A percentile compares a stretch with the other conserved stretches of the same genome.
Conservation (phyloP, 1,140 invertebrate species). For the Diploscapter pachys region DNA sequence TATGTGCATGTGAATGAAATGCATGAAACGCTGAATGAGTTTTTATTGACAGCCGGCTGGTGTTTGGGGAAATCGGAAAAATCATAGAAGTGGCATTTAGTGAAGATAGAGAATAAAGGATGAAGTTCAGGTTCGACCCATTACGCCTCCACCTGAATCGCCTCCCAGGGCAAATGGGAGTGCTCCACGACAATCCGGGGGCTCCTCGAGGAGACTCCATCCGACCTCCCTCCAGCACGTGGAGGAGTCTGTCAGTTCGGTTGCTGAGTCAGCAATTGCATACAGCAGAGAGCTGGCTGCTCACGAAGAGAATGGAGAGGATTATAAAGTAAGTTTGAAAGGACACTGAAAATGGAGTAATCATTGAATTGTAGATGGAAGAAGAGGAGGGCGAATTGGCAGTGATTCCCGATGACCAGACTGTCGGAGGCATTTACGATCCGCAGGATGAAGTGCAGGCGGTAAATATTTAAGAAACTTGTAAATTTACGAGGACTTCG, state of each 20-base stretch:
- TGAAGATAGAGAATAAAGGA: background rate
- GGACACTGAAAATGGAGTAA: background rate
- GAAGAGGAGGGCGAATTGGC: background rate
- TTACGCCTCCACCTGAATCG: conserved; percentile 7
- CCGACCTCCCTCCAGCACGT: conserved; percentile 13
- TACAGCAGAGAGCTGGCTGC: conserved; percentile 3
- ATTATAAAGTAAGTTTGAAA: conserved; percentile 2
- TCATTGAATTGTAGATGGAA: background rate
- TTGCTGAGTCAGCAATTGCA: background rate
- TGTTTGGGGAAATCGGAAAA: too few species aligned
- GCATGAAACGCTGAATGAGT: too few species aligned
- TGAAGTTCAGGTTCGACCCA: conserved; percentile 8
- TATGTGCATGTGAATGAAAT: too few species aligned
- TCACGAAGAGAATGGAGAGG: conserved; percentile 1
- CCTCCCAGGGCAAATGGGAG: background rate
- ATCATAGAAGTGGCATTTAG: too few species aligned
- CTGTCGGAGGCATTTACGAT: too few species aligned
- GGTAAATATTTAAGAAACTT: too few species aligned
- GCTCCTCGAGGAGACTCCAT: background rate
- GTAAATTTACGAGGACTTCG: background rate
- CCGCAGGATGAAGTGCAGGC: too few species aligned
- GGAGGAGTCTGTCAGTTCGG: conserved; percentile 1
- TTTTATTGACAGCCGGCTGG: too few species aligned
- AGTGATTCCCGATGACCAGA: too few species aligned
- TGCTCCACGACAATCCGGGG: background rate